Percentiles rank a stretch among this genome's conserved stretches.
These are phyloP conservation scores for Pangasius mekongensis DNA, from an alignment of 2,797 vertebrate genomes.

Conservation along the genomic window DNA sequence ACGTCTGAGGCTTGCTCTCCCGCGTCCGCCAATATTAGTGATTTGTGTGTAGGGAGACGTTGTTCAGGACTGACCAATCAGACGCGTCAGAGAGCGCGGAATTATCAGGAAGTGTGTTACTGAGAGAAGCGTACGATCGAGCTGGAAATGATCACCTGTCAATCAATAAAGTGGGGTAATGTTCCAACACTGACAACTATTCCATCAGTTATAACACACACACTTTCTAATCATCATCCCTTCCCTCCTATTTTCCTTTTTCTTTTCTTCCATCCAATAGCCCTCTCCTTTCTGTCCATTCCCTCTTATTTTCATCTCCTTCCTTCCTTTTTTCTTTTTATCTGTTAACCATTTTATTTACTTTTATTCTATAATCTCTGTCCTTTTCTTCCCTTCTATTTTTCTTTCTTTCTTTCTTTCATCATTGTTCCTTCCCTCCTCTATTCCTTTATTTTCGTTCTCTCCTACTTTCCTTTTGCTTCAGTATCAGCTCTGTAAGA, in stretches of 20 bases:
- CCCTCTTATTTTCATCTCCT: not conserved
- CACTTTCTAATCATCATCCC: not conserved
- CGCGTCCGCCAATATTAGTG: not conserved
- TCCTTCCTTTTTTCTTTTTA: not conserved
- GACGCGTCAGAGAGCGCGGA: slow-evolving; percentile 1
- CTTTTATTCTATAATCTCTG: not conserved
- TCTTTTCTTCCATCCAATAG: too few relatives aligned
- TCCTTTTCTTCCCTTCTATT: too few relatives aligned
- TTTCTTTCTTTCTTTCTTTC: not conserved
- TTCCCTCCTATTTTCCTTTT: too few relatives aligned
- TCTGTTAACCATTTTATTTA: not conserved
- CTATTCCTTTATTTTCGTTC: not conserved
- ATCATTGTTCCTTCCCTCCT: not conserved
- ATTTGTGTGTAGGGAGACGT: not conserved
- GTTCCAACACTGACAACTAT: not conserved
- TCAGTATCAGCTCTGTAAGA: not conserved
- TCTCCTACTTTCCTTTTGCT: not conserved
- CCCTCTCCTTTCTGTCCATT: not conserved
- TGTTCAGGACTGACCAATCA: not conserved
- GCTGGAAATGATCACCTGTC: not conserved
- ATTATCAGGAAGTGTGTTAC: not conserved
- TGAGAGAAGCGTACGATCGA: not conserved
- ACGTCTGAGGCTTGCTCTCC: not conserved
- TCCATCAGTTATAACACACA: not conserved
- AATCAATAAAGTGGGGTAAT: not conserved